These are phyloP conservation scores for Dromiciops gliroides DNA, from an alignment of 2,113 vertebrate genomes.

Conservation along the genomic window DNA sequence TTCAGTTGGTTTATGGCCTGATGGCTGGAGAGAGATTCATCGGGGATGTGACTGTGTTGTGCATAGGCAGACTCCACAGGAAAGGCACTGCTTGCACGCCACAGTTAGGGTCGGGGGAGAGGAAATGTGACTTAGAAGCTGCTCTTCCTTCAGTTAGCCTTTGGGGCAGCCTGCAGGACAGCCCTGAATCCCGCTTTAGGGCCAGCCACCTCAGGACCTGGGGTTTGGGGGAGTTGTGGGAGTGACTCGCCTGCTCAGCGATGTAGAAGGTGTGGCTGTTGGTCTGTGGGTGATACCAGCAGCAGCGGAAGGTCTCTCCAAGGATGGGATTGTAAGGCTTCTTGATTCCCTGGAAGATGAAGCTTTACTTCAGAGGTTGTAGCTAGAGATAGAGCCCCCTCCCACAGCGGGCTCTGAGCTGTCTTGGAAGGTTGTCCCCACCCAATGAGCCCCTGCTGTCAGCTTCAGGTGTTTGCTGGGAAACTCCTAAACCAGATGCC, in stretches of 20 bases:
- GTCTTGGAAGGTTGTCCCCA: background rate
- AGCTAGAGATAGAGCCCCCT: background rate
- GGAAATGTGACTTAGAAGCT: background rate
- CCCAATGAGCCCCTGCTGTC: background rate
- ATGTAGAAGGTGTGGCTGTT: constrained; percentile 97
- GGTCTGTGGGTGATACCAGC: constrained; percentile 95
- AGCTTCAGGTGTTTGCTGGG: background rate
- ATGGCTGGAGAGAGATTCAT: too few species aligned
- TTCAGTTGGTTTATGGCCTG: background rate
- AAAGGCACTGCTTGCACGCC: background rate
- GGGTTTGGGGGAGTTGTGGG: background rate
- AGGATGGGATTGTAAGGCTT: constrained; percentile 98
- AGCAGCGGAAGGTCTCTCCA: constrained; percentile 96
- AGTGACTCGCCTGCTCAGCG: constrained; percentile 91
- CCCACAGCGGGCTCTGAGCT: background rate
- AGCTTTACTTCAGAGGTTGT: rapidly evolving
- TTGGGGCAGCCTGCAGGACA: background rate
- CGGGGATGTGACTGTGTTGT: background rate
- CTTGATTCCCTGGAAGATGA: constrained; percentile 91
- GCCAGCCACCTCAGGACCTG: background rate
- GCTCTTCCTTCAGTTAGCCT: background rate
- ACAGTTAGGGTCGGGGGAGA: background rate
- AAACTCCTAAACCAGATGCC: too few species aligned
- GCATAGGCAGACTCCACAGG: background rate
- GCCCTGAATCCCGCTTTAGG: background rate